These are phyloP conservation scores for Sesia apiformis DNA, from an alignment of 2,888 invertebrate genomes.

Conservation along the genomic window DNA sequence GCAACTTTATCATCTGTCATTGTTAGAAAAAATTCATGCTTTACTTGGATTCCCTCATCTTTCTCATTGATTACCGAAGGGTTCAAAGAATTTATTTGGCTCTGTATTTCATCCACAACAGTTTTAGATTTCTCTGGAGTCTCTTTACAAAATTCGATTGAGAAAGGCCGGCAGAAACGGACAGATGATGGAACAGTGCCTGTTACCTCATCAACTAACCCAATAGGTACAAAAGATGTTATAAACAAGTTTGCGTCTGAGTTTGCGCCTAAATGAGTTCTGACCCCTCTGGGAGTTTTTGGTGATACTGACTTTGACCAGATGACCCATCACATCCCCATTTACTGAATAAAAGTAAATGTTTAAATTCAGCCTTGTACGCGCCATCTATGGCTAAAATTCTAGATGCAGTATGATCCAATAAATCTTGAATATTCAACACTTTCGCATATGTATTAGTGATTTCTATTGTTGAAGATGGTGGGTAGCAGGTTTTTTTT, in stretches of 20 bases:
- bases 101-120: conserved; percentile 8
- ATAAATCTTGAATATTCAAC: conserved; percentile 10
- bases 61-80: conserved; percentile 10
- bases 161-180: conserved; percentile 9
- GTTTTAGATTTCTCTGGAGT: conserved; percentile 11
- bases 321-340: conserved; percentile 11
- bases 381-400: conserved; percentile 11
- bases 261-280: conserved; percentile 7
- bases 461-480: no score
- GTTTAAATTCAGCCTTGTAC: conserved; percentile 3
- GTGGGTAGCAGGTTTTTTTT: no score
- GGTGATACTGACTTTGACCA: conserved; percentile 14
- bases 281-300: conserved; percentile 7
- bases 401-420: conserved; percentile 12
- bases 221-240: conserved; percentile 13
- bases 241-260: conserved; percentile 13
- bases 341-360: conserved; percentile 7
- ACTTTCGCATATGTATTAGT: not conserved
- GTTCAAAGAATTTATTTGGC: conserved; percentile 1
- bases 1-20: conserved; percentile 17
- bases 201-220: conserved; percentile 9
- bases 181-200: conserved; percentile 10
- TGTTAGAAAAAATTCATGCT: conserved; percentile 16
- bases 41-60: conserved; percentile 7
- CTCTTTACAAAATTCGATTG: conserved; percentile 13